Evolutionary conservation across 2,888 invertebrate genomes (phyloP).

Genomic region (Tetragonisca angustula): DNA sequence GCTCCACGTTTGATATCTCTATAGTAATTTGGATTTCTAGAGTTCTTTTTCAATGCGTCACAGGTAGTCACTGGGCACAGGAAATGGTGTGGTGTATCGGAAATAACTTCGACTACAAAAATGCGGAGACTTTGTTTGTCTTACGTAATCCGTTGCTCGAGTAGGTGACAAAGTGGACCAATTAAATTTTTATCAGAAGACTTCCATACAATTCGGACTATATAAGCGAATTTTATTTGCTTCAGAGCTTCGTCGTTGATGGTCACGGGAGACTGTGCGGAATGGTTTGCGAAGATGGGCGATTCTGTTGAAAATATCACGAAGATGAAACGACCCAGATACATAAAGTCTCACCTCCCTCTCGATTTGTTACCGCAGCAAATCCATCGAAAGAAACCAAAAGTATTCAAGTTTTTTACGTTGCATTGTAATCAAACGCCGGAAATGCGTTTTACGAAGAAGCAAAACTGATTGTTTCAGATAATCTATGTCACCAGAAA

Average conservation of each 20-base stretch:
- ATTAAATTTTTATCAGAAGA: not conserved
- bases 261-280: slow-evolving; percentile 76
- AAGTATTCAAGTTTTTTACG: slow-evolving; percentile 84
- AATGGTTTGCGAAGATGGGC: slow-evolving; percentile 85
- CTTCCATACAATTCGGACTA: not conserved
- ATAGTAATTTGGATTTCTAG: not conserved
- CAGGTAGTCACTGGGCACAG: slow-evolving; percentile 96
- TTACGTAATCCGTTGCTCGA: slow-evolving; percentile 85
- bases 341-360: slow-evolving; percentile 91
- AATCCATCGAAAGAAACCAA: slow-evolving; percentile 87
- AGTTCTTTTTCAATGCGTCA: not conserved
- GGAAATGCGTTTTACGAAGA: not conserved
- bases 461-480: slow-evolving; percentile 83
- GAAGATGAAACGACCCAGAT: slow-evolving; percentile 89
- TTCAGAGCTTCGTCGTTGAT: slow-evolving; percentile 78
- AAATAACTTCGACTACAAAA: slow-evolving; percentile 91
- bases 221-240: not conserved
- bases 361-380: slow-evolving; percentile 89
- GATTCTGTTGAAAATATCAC: slow-evolving; percentile 90
- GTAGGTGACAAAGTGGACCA: slow-evolving; percentile 67
- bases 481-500: slow-evolving; percentile 95
- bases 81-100: slow-evolving; percentile 97
- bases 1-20: not conserved
- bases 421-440: too few relatives aligned
- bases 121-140: slow-evolving; percentile 87